Evolutionary conservation across 2,888 invertebrate genomes (phyloP).

Genomic region (Dynastes hyllus): DNA sequence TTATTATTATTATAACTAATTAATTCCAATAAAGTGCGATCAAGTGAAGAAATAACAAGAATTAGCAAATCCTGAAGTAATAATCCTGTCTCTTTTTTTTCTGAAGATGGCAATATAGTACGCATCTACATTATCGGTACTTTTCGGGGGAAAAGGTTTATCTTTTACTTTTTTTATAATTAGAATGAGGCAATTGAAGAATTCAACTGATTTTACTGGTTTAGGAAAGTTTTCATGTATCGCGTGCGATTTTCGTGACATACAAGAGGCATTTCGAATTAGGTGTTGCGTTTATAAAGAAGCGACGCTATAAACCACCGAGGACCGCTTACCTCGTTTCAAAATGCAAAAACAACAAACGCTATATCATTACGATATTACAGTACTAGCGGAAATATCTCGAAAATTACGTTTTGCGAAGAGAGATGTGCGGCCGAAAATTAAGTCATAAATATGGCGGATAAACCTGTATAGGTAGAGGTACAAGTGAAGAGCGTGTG

Average conservation of each 20-base stretch:
- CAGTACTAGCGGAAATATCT: constrained; percentile 38
- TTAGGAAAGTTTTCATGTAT: too few relatives aligned
- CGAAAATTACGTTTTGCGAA: constrained; percentile 41
- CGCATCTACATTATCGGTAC: too few relatives aligned
- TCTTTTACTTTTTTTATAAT: too few relatives aligned
- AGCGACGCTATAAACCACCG: neutral
- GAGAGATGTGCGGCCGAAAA: constrained; percentile 41
- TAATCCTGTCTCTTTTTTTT: too few relatives aligned
- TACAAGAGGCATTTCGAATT: constrained; percentile 30
- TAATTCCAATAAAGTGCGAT: too few relatives aligned
- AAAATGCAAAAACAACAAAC: constrained; percentile 38
- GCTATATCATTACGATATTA: constrained; percentile 41
- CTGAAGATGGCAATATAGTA: too few relatives aligned
- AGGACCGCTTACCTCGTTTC: neutral
- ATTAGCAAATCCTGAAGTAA: too few relatives aligned
- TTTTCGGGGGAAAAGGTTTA: too few relatives aligned
- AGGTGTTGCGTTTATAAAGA: neutral
- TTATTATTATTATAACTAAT: too few relatives aligned
- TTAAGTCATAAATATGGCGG: constrained; percentile 48
- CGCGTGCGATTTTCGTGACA: constrained; percentile 15
- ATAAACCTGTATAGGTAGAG: constrained; percentile 43
- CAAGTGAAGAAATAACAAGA: too few relatives aligned
- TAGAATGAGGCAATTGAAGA: too few relatives aligned
- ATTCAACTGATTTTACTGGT: too few relatives aligned
- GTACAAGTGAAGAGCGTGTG: constrained; percentile 28